These are phyloP conservation scores for Halcyon badia DNA, from an alignment of 2,797 vertebrate species.

Conservation along the genomic window DNA sequence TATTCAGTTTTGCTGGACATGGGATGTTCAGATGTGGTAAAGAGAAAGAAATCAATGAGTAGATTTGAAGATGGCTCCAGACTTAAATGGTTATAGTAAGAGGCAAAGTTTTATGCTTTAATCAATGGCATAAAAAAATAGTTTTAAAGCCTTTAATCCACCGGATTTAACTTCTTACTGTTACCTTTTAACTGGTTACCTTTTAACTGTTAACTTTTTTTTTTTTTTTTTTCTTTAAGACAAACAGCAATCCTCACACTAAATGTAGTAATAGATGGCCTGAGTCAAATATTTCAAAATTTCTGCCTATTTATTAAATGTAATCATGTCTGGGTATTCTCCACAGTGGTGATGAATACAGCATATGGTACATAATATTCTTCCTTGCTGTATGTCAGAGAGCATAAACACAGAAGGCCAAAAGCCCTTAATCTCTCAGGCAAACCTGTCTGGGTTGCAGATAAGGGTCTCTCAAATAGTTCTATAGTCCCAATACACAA, in stretches of 20 bases:
- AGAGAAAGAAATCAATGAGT: neutral
- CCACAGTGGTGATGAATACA: neutral
- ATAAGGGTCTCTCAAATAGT: neutral
- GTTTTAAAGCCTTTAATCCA: neutral
- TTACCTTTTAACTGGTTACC: no score
- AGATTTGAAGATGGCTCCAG: neutral
- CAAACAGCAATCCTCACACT: fast-evolving
- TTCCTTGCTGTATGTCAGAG: neutral
- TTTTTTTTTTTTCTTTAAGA: no score
- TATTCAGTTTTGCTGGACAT: neutral
- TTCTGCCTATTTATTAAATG: neutral
- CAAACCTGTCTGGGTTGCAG: neutral
- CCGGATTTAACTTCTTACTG: neutral
- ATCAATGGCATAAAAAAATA: neutral
- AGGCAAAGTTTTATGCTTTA: neutral
- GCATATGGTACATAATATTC: neutral
- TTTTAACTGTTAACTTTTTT: no score
- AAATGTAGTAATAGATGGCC: neutral
- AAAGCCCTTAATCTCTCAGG: neutral
- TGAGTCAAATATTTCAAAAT: neutral
- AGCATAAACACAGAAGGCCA: neutral
- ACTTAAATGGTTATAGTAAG: neutral
- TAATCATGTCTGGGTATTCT: neutral
- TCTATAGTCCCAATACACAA: neutral
- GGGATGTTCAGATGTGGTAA: neutral